phyloP scores from a whole-genome alignment of 1,140 invertebrate genomes.

The Lithobius niger region DNA sequence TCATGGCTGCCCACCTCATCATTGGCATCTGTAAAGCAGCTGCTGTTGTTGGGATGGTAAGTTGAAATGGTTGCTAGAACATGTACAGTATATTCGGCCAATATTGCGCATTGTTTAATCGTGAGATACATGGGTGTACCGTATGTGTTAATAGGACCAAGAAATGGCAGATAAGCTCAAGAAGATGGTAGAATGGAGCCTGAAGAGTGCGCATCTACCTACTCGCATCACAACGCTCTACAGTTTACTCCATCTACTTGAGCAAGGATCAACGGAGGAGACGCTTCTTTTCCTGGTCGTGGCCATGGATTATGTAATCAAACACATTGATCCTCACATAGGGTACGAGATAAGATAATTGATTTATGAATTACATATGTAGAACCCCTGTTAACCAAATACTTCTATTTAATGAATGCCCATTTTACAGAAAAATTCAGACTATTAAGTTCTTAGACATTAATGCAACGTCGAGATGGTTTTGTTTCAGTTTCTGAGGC shows the following conservation, averaged over 20 bases:
- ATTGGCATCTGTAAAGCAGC: conserved; percentile 53
- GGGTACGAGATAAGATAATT: no score
- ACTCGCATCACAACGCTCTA: conserved; percentile 52
- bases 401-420: no score
- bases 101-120: no score
- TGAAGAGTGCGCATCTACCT: conserved; percentile 49
- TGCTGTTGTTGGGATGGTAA: conserved; percentile 43
- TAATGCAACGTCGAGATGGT: no score
- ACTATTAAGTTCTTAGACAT: no score
- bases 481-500: no score
- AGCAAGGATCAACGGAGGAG: conserved; percentile 38
- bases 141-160: conserved; percentile 25
- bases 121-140: no score
- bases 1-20: conserved; percentile 51
- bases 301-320: conserved; percentile 52
- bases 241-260: conserved; percentile 61
- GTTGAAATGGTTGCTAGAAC: neutral
- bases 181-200: conserved; percentile 45
- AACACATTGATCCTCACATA: conserved; percentile 45
- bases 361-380: no score
- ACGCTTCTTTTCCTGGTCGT: conserved; percentile 45
- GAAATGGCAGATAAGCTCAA: conserved; percentile 40
- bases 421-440: no score
- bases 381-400: no score
- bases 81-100: no score